Evolutionary conservation across 2,113 vertebrate genomes (phyloP).

Genomic region (Herpailurus yagouaroundi): DNA sequence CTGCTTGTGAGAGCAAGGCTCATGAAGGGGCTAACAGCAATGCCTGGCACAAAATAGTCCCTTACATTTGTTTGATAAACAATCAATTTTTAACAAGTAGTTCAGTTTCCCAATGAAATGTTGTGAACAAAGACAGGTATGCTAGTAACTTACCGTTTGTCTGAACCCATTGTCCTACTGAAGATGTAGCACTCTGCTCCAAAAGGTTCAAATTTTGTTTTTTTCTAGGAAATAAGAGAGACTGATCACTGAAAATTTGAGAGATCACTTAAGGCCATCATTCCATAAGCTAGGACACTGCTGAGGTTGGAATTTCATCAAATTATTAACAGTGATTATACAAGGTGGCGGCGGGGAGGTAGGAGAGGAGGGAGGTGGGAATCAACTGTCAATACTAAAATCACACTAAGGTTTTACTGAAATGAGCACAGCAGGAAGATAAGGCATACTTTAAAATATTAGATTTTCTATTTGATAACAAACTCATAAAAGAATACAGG

Average conservation of each 20-base stretch:
- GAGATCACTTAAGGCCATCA: neutral
- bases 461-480: neutral
- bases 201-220: conserved; percentile 23
- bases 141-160: conserved; percentile 91
- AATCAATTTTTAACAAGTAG: neutral
- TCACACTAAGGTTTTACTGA: neutral
- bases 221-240: conserved; percentile 60
- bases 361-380: neutral
- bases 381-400: neutral
- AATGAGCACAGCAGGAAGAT: neutral
- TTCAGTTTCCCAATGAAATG: neutral
- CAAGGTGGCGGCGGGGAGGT: neutral
- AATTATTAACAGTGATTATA: neutral
- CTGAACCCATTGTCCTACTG: conserved; percentile 91
- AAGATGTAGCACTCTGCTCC: conserved; percentile 51
- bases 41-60: neutral
- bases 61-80: neutral
- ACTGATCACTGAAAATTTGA: conserved; percentile 18
- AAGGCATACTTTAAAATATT: neutral
- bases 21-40: neutral
- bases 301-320: neutral
- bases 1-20: neutral
- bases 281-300: neutral
- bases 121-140: neutral
- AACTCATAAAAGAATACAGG: neutral